Base-by-base conservation (phyloP, 2,797 vertebrate species). In the Paedocypris micromegethes region DNA sequence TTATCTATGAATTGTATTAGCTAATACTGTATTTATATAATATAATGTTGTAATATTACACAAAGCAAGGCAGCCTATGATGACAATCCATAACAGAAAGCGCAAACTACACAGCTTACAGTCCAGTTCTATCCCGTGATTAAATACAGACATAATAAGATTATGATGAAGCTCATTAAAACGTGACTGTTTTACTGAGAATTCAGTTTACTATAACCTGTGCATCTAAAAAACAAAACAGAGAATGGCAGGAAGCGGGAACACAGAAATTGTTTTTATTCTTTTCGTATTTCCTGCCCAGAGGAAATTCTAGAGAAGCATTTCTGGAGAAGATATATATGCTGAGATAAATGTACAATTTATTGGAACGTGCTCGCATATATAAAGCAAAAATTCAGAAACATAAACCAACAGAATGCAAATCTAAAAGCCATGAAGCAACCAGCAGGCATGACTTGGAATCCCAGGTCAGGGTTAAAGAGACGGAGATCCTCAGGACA, bases 231-330 rank as follows among this genome's bases (percentile, higher is more conserved):
- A 45, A 48, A 47, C 37, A 58, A 64, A 59, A 54, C 2, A 54
- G 49, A 23, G 40, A 4, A 9, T 58, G 51, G 4, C n/a, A 6
- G 42, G 5, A 8, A 57, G 63, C 59, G 57, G 53, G 45, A 54
- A 54, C 37, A 49, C 42, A 56, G 37, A 42, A 64, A 53, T 50
- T 2, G 3, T 23, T 71, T 64, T 68, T 65, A 69, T 72, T 72
- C 69, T 72, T 68, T 68, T 41, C 23, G 40, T 58, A 53, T 58
- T 72, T 75, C 69, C 69, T 64, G 50, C 39, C 64, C 54, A 64
- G 65, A 53, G 49, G 53, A 68, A 57, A 38, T 23, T 23, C 23
- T 23, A 23, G 23, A 23, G 23, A 23, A 23, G 23, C 23, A 23
- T 23, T 23, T 23, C 23, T 23, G 23, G 23, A 23, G 23, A 23